phyloP scores from a whole-genome alignment of 2,113 vertebrate species.

The Datnioides undecimradiatus region DNA sequence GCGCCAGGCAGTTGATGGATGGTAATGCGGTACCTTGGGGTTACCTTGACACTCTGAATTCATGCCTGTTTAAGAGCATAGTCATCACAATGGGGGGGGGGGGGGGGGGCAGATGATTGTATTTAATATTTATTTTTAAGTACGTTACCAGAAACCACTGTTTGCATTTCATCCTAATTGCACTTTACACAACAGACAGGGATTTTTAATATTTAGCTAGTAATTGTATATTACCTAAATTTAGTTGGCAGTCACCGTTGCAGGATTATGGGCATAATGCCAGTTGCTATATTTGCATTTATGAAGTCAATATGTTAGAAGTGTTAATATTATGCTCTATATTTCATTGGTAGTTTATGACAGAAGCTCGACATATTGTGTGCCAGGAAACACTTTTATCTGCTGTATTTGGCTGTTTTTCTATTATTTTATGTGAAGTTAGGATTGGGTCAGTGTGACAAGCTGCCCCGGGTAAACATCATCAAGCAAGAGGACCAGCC shows the following conservation, averaged over 20 bases:
- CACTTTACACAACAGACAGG: background rate
- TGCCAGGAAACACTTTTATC: background rate
- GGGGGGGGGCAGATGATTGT: background rate
- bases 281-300: background rate
- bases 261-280: background rate
- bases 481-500: background rate
- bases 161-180: background rate
- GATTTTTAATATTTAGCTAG: background rate
- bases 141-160: background rate
- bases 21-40: slow-evolving; percentile 10
- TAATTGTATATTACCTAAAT: background rate
- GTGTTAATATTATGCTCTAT: background rate
- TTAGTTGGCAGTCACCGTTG: background rate
- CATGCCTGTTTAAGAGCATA: background rate
- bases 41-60: slow-evolving; percentile 22
- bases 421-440: too few relatives aligned
- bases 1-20: slow-evolving; percentile 24
- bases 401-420: too few relatives aligned
- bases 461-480: background rate
- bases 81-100: background rate
- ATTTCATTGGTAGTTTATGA: background rate
- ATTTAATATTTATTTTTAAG: background rate
- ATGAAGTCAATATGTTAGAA: background rate
- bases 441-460: too few relatives aligned
- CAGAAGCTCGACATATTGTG: background rate